Conservation (phyloP, 2,888 invertebrate species). For the Plagodis dolabraria region DNA sequence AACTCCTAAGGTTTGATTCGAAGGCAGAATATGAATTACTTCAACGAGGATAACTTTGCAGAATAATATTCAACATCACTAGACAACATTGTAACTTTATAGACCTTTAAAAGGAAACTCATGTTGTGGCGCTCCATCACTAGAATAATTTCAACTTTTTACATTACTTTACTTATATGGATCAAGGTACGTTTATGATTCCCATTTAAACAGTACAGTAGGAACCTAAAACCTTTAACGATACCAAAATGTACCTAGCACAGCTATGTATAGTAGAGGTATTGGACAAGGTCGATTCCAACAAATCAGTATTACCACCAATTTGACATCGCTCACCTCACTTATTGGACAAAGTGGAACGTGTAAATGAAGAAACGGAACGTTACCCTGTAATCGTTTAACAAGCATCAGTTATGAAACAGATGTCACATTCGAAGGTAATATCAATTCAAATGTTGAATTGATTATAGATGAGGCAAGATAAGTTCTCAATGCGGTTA, state of each 20-base stretch:
- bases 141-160: background rate
- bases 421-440: slow-evolving; percentile 69
- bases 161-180: no score
- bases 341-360: slow-evolving; percentile 79
- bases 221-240: no score
- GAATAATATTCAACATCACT: slow-evolving; percentile 14
- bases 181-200: no score
- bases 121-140: slow-evolving; percentile 37
- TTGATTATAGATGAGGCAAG: slow-evolving; percentile 16
- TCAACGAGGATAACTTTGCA: slow-evolving; percentile 43
- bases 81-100: slow-evolving; percentile 27
- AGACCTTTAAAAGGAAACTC: slow-evolving; percentile 14
- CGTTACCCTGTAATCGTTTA: slow-evolving; percentile 70
- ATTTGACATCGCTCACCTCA: slow-evolving; percentile 78
- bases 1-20: slow-evolving; percentile 44
- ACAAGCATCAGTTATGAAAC: slow-evolving; percentile 68
- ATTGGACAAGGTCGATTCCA: slow-evolving; percentile 61
- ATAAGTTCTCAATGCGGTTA: slow-evolving; percentile 13
- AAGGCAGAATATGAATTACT: slow-evolving; percentile 50
- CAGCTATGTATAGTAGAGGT: slow-evolving; percentile 38
- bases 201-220: no score
- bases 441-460: slow-evolving; percentile 62
- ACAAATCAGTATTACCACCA: slow-evolving; percentile 65
- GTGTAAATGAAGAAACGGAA: slow-evolving; percentile 78
- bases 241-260: slow-evolving; percentile 13